These are phyloP conservation scores for Pristiophorus japonicus DNA, from an alignment of 2,113 vertebrate species.

Conservation along the genomic window DNA sequence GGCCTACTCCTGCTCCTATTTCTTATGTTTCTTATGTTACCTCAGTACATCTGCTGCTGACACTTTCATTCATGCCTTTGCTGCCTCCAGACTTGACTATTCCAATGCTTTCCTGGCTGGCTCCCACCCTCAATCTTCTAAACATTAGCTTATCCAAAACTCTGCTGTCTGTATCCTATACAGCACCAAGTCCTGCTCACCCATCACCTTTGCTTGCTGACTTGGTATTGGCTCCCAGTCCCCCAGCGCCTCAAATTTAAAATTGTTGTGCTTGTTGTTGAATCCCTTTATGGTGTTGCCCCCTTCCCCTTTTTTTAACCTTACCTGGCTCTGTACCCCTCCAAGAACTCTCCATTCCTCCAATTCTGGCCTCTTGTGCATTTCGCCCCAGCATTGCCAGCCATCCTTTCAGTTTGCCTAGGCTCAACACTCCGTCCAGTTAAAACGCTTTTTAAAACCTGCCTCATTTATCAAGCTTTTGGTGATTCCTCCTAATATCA, in stretches of 20 bases:
- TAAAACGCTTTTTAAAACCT: background rate
- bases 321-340: background rate
- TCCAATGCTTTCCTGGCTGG: background rate
- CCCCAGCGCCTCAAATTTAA: background rate
- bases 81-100: background rate
- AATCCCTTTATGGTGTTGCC: background rate
- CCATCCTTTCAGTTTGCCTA: background rate
- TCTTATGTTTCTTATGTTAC: too few relatives aligned
- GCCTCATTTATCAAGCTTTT: background rate
- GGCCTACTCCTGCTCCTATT: too few relatives aligned
- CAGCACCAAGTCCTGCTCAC: too few relatives aligned
- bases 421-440: background rate
- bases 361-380: background rate
- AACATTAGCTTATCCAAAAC: too few relatives aligned
- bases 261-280: background rate
- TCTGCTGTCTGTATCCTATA: too few relatives aligned
- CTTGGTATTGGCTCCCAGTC: too few relatives aligned
- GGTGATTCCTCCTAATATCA: background rate
- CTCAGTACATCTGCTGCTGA: background rate
- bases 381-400: background rate
- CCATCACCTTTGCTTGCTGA: too few relatives aligned
- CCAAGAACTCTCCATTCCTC: background rate
- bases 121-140: background rate
- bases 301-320: background rate
- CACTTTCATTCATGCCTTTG: background rate